Evolutionary conservation across 1,140 invertebrate species (phyloP).

Genomic region (Drosophila takahashii): DNA sequence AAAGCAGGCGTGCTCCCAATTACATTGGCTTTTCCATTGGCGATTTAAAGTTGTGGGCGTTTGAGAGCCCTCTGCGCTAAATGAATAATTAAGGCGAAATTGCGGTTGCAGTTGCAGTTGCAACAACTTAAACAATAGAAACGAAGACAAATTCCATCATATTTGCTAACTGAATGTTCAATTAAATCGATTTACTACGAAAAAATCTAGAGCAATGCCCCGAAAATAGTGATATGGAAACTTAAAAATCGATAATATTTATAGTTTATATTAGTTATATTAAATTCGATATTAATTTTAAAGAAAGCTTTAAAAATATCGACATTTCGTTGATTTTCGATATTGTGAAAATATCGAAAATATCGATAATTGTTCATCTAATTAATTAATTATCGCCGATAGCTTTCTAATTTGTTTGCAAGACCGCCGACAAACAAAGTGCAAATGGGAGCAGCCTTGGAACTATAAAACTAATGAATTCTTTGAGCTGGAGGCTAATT

Average conservation of each 20-base stretch:
- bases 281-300: no score
- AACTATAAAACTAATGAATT: constrained; percentile 22
- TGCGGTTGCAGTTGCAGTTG: not conserved
- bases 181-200: not conserved
- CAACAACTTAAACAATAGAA: not conserved
- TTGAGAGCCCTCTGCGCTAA: not conserved
- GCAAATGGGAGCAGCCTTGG: constrained; percentile 9
- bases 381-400: not conserved
- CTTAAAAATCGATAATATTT: no score
- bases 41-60: constrained; percentile 27
- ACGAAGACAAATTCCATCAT: not conserved
- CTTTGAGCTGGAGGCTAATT: constrained; percentile 21
- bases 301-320: no score
- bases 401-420: not conserved
- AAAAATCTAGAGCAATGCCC: constrained; percentile 3
- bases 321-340: no score
- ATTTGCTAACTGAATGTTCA: not conserved
- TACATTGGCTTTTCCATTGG: constrained; percentile 13
- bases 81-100: constrained; percentile 24
- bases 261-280: no score
- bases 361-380: not conserved
- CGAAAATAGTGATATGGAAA: not conserved
- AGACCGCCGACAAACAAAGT: constrained; percentile 10
- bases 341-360: no score
- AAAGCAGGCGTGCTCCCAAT: constrained; percentile 38